Percentiles rank a stretch among this genome's conserved stretches.
Evolutionary conservation across 2,113 vertebrate species (phyloP).

Genomic region (Gobius niger): DNA sequence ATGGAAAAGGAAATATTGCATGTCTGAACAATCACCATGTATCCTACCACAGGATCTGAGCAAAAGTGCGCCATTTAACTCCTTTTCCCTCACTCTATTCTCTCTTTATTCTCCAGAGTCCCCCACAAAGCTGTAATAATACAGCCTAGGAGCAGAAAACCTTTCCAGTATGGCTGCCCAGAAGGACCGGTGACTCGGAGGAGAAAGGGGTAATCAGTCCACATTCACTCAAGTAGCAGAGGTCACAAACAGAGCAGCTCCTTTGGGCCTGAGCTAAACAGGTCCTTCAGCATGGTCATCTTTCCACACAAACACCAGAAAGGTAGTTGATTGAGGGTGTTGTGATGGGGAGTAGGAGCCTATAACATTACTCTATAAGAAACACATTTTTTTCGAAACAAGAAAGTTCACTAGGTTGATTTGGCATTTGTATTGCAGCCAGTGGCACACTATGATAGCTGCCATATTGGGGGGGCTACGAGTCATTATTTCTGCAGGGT

Average conservation of each 20-base stretch:
- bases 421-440: too few relatives aligned
- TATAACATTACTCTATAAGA: too few relatives aligned
- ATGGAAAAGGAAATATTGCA: neutral
- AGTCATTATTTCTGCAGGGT: too few relatives aligned
- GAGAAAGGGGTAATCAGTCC: slow-evolving; percentile 39
- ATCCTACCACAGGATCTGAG: neutral
- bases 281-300: slow-evolving; percentile 28
- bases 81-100: neutral
- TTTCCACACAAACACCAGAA: slow-evolving; percentile 18
- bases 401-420: too few relatives aligned
- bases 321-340: neutral
- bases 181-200: slow-evolving; percentile 8
- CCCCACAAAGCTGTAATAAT: slow-evolving; percentile 1
- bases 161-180: slow-evolving; percentile 13
- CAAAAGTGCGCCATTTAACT: neutral
- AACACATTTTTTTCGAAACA: too few relatives aligned
- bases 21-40: neutral
- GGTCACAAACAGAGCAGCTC: slow-evolving; percentile 49
- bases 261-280: slow-evolving; percentile 38
- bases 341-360: neutral
- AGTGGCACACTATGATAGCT: too few relatives aligned
- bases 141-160: slow-evolving; percentile 3
- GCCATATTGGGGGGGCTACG: too few relatives aligned
- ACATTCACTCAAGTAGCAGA: slow-evolving; percentile 47
- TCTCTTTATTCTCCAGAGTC: neutral